Base-by-base conservation (phyloP, 64 coral and sea anemone species). In the Acropora yongei region DNA sequence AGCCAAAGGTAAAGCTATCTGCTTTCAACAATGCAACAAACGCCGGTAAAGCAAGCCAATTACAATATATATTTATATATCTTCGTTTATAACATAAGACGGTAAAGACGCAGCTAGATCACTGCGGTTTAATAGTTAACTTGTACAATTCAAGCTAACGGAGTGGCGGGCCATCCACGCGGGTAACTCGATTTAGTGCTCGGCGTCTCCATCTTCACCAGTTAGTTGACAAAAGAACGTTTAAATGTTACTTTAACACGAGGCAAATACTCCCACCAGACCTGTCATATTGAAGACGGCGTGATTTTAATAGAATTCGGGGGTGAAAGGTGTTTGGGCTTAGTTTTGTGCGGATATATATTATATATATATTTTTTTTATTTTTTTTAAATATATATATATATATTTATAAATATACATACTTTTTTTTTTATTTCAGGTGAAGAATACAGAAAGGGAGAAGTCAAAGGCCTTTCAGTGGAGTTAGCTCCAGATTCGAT, bases 191-290 rank as follows among this genome's bases (percentile, higher is more conserved):
- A 16, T 44, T 20, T 19, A 18, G 86, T 77, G 30, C 49, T 47
- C 18, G 4, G 86, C 4, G 19, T 67, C 71, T 76, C 7, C 51
- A 44, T 75, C 86, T 44, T 57, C 76, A 18, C 12, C 12, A 12
- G 16, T 57, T 53, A 61, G 69, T 58, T 48, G 57, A 93, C 83
- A 93, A 93, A 93, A 87, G 91, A 93, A 75, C 83, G 85, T 93
- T 93, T 93, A 93, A 93, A 78, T 61, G 79, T 93, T 87, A 93
- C 48, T 58, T 87, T 79, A 80, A 51, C 65, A 80, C 49, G 50
- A 44, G 49, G 48, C 30, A 82, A 82, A 82, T 50, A 50, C 51
- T 30, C 55, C 58, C 71, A 46, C 75, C 68, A 72, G 60, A 72
- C 68, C n/a, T 90, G 80, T 57, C 67, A 85, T 16, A 83, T 68